phyloP scores from a whole-genome alignment of 2,113 vertebrate genomes.

The Paramormyrops kingsleyae region DNA sequence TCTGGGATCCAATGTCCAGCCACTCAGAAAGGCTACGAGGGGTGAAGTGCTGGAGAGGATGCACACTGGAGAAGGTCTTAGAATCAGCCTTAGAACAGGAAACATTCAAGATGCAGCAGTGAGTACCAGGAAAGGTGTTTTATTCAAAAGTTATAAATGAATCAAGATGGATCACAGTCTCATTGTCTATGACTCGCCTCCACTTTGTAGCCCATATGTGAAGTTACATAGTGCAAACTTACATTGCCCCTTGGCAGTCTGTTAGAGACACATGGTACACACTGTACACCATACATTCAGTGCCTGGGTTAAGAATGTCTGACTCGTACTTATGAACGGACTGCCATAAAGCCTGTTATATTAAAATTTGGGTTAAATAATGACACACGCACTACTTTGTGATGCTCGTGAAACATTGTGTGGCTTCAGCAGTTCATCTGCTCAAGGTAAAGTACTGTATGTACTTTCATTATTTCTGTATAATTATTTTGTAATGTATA shows the following conservation, averaged over 20 bases:
- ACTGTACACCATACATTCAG: background rate
- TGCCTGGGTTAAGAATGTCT: background rate
- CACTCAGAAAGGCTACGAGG: background rate
- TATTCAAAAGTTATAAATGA: background rate
- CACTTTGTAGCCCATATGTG: background rate
- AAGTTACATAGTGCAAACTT: background rate
- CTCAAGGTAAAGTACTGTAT: background rate
- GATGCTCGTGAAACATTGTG: background rate
- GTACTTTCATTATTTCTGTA: background rate
- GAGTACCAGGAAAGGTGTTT: slow-evolving; percentile 15
- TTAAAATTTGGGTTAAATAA: background rate
- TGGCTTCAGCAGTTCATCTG: background rate
- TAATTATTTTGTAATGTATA: background rate
- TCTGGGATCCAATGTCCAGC: background rate
- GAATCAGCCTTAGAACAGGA: slow-evolving; percentile 53
- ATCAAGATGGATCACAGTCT: background rate
- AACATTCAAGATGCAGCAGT: slow-evolving; percentile 64
- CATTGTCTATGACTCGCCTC: background rate
- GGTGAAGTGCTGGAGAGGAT: slow-evolving; percentile 6
- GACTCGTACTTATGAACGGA: background rate
- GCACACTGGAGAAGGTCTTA: slow-evolving; percentile 58
- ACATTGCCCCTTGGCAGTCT: background rate
- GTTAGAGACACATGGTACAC: background rate
- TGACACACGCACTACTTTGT: background rate
- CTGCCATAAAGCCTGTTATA: background rate